Evolutionary conservation across 2,888 invertebrate species (phyloP).

Genomic region (Nomada ruficornis): DNA sequence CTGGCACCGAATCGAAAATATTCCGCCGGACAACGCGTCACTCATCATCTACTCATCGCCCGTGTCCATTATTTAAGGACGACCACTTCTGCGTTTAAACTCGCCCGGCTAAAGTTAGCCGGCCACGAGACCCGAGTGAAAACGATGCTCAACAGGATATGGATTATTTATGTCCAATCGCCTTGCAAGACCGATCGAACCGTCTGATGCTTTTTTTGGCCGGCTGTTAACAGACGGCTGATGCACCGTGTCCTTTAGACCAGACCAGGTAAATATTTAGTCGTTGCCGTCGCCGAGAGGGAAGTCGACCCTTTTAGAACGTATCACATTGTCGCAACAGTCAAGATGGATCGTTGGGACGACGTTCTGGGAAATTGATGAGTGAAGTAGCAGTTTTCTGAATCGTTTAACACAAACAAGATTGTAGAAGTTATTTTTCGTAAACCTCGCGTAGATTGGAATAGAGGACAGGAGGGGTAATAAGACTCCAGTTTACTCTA

Average conservation of each 20-base stretch:
- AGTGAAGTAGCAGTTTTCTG: background rate
- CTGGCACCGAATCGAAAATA: constrained; percentile 1
- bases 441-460: too few relatives aligned
- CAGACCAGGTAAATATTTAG: constrained; percentile 43
- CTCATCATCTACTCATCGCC: constrained; percentile 12
- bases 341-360: background rate
- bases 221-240: constrained; percentile 26
- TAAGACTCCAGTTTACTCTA: too few relatives aligned
- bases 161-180: constrained; percentile 51
- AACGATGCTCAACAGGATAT: constrained; percentile 1
- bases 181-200: constrained; percentile 46
- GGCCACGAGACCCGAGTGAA: background rate
- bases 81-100: constrained; percentile 3
- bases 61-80: constrained; percentile 34
- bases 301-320: background rate
- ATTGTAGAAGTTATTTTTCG: too few relatives aligned
- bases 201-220: constrained; percentile 51
- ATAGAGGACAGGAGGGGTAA: too few relatives aligned
- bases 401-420: background rate
- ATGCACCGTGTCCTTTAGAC: constrained; percentile 1
- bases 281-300: background rate
- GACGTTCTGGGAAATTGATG: background rate
- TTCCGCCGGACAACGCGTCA: constrained; percentile 2
- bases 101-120: constrained; percentile 28
- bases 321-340: background rate